Evolutionary conservation across 2,888 invertebrate species (phyloP).

Genomic region (Chrysomela aeneicollis): DNA sequence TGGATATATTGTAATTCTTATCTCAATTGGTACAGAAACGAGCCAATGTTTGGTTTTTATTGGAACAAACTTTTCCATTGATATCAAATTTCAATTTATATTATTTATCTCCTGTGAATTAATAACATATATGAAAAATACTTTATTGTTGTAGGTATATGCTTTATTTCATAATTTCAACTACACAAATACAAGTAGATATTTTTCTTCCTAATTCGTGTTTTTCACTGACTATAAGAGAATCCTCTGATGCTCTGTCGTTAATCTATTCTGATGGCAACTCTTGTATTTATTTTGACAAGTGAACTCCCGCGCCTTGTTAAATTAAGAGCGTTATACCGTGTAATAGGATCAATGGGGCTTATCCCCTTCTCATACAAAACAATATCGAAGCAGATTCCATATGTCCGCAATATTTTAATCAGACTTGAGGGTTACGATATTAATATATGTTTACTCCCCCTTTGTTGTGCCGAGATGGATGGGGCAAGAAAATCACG

Average conservation of each 20-base stretch:
- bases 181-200: no score
- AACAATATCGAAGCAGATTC: conserved; percentile 32
- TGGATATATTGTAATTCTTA: no score
- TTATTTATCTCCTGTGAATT: no score
- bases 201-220: no score
- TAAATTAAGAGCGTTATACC: conserved; percentile 45
- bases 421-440: conserved; percentile 11
- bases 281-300: conserved; percentile 36
- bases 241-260: background rate
- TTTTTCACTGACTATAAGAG: no score
- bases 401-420: conserved; percentile 35
- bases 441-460: background rate
- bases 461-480: conserved; percentile 9
- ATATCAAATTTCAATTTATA: no score
- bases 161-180: no score
- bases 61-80: no score
- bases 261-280: background rate
- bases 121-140: no score
- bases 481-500: conserved; percentile 9
- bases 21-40: no score
- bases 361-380: conserved; percentile 32
- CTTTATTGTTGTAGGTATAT: no score
- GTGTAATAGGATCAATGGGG: conserved; percentile 45
- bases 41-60: no score
- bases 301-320: conserved; percentile 27